Base-by-base conservation (phyloP, 2,113 vertebrate genomes). In the Istiophorus platypterus region DNA sequence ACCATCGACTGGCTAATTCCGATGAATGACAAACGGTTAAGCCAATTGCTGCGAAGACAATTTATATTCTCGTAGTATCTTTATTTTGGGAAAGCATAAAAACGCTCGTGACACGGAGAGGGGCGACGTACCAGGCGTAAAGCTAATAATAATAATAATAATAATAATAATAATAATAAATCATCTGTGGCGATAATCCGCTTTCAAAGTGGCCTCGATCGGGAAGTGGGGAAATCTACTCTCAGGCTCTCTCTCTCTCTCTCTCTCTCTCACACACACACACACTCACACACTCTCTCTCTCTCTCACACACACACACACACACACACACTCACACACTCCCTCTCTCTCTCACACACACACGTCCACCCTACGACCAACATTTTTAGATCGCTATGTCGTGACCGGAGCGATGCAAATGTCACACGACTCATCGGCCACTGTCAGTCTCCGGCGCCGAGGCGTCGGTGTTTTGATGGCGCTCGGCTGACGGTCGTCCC, bases 371-470 rank as follows among this genome's bases (percentile, higher is more conserved):
- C 61, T 64, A 61, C 88, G 39, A 72, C 64, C 72, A 89, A 72
- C 85, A 73, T 89, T 87, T 88, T 76, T 65, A 76, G 37, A 78
- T 58, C 62, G 78, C 68, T 79, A 82, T 86, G 89, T 94, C 91
- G 91, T 93, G 93, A 93, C 90, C 86, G 89, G 83, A 90, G 86
- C 90, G 91, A 92, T 89, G 90, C 90, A 89, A 93, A 90, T 94
- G 90, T 94, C 92, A 93, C 86, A 71, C 80, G 76, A 78, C 72
- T 84, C 79, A 31, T 57, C 63, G 84, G 82, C 84, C 67, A 34
- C 81, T 72, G 87, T 73, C 80, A 81, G 81, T 83, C 80, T 84
- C 83, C 66, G 69, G 72, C 75, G 69, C 85, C 31, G 54, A 74
- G 70, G 58, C 88, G 64, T 81, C 86, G 66, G 75, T 69, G 76